Evolutionary conservation across 2,888 invertebrate genomes (phyloP).

Genomic region (Chrysodeixis includens): DNA sequence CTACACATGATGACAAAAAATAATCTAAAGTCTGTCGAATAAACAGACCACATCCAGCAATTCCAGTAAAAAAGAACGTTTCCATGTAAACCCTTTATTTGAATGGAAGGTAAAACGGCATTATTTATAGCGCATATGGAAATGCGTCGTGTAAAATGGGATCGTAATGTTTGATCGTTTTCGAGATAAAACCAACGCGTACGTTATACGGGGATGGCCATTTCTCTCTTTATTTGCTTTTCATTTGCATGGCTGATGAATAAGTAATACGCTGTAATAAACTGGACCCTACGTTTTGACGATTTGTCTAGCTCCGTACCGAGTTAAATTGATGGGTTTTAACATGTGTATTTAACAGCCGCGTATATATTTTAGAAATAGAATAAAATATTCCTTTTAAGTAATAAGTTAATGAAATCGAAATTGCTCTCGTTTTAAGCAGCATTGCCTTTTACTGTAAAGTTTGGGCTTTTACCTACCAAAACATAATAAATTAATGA

Average conservation of each 20-base stretch:
- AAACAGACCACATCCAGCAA: constrained; percentile 56
- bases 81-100: constrained; percentile 62
- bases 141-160: constrained; percentile 77
- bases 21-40: constrained; percentile 10
- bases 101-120: constrained; percentile 72
- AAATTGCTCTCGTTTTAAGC: not conserved
- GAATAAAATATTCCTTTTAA: not conserved
- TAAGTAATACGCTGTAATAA: constrained; percentile 71
- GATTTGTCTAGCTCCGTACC: constrained; percentile 50
- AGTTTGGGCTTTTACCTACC: not conserved
- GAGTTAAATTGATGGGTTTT: constrained; percentile 34
- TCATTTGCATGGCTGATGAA: constrained; percentile 80
- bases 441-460: not conserved
- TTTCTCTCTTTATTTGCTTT: constrained; percentile 80
- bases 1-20: not conserved
- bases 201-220: constrained; percentile 68
- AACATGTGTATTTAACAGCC: constrained; percentile 27
- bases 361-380: constrained; percentile 8
- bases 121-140: constrained; percentile 80
- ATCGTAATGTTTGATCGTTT: constrained; percentile 82
- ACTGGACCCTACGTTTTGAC: constrained; percentile 57
- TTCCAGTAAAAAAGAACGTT: constrained; percentile 47
- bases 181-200: constrained; percentile 76
- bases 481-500: constrained; percentile 4
- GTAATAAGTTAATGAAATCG: not conserved